phyloP scores from a whole-genome alignment of 2,888 invertebrate genomes.

The Homarus gammarus region DNA sequence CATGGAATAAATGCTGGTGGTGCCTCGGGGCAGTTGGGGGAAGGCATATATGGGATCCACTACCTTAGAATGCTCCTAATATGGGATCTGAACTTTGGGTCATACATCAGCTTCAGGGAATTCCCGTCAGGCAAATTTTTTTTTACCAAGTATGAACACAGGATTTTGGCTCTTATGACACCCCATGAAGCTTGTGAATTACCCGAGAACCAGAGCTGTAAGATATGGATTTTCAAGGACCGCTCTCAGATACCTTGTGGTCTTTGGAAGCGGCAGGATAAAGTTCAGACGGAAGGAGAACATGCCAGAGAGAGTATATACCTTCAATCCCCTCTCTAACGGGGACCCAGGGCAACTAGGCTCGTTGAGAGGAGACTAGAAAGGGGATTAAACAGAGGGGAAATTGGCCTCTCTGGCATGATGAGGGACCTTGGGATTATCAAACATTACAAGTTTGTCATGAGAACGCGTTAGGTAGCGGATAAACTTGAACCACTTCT shows the following conservation, averaged over 20 bases:
- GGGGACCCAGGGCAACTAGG: constrained; percentile 17
- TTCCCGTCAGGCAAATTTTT: constrained; percentile 44
- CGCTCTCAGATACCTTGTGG: constrained; percentile 47
- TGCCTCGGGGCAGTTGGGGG: constrained; percentile 63
- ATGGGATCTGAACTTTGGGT: constrained; percentile 51
- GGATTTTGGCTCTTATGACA: constrained; percentile 53
- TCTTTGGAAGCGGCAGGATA: constrained; percentile 53
- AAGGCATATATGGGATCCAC: constrained; percentile 60
- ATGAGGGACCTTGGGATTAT: constrained; percentile 39
- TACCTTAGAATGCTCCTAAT: constrained; percentile 65
- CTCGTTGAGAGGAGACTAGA: constrained; percentile 28
- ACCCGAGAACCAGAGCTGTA: constrained; percentile 64
- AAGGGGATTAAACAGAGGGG: constrained; percentile 41
- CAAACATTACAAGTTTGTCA: constrained; percentile 51
- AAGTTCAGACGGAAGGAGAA: constrained; percentile 50
- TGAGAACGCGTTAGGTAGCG: constrained; percentile 44
- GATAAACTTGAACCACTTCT: constrained; percentile 40
- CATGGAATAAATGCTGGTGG: constrained; percentile 39
- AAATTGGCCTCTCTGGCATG: constrained; percentile 46
- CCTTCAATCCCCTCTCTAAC: constrained; percentile 28
- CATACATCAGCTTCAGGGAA: constrained; percentile 42
- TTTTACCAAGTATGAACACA: constrained; percentile 43
- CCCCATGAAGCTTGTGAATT: constrained; percentile 55
- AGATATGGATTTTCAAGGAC: constrained; percentile 57
- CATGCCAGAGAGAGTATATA: constrained; percentile 55